Conservation (phyloP, 2,888 invertebrate genomes). For the Melanchra persicariae region DNA sequence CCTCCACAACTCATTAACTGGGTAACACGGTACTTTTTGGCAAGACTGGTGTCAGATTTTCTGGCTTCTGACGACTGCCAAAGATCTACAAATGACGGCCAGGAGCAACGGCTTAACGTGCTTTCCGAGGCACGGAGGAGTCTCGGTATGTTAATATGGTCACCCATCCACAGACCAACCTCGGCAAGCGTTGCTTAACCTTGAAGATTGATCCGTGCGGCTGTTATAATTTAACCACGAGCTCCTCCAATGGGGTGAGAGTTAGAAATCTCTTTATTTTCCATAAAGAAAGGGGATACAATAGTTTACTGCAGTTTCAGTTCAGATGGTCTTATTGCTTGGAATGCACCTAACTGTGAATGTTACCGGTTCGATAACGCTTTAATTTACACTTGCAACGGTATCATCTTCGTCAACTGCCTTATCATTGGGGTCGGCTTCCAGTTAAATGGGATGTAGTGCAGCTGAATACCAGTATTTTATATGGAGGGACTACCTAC, state of each 20-base stretch:
- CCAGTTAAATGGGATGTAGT: neutral
- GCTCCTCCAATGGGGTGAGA: neutral
- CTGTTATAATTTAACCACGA: slow-evolving; percentile 28
- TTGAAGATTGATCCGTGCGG: too few relatives aligned
- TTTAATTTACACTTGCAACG: neutral
- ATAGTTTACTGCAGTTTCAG: neutral
- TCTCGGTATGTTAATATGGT: too few relatives aligned
- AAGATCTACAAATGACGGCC: too few relatives aligned
- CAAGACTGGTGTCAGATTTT: too few relatives aligned
- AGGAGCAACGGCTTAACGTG: too few relatives aligned
- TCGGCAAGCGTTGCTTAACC: too few relatives aligned
- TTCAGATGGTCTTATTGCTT: neutral
- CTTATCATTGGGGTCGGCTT: neutral
- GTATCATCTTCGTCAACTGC: neutral
- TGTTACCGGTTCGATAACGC: neutral
- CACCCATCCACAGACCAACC: too few relatives aligned
- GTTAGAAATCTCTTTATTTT: slow-evolving; percentile 18
- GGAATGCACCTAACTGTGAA: slow-evolving; percentile 1
- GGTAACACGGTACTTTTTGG: too few relatives aligned
- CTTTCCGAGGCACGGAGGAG: too few relatives aligned
- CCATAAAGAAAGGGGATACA: neutral
- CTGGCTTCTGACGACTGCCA: too few relatives aligned
- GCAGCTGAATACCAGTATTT: neutral
- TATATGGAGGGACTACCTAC: neutral
- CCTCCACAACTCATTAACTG: too few relatives aligned